Evolutionary conservation across 2,113 vertebrate species (phyloP).

Genomic region (Indri indri): DNA sequence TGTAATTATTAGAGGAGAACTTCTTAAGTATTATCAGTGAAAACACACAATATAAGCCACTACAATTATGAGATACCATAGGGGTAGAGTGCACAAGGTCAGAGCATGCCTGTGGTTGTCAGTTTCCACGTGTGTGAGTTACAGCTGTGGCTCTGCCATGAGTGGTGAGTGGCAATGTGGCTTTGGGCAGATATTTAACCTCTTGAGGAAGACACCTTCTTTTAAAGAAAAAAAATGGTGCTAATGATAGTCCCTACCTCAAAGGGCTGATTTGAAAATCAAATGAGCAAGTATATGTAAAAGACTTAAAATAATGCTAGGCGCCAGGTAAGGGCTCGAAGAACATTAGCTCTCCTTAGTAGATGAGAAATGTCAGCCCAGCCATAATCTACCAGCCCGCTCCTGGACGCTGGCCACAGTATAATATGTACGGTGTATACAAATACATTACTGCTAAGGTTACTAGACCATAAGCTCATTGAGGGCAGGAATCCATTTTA

Average conservation of each 20-base stretch:
- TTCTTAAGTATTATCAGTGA: background rate
- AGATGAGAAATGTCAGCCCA: background rate
- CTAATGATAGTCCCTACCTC: background rate
- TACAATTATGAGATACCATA: rapidly evolving
- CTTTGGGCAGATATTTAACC: background rate
- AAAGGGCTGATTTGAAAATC: background rate
- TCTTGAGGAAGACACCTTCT: background rate
- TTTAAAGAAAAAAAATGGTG: background rate
- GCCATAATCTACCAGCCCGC: background rate
- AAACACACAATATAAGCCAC: rapidly evolving
- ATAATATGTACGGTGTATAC: rapidly evolving
- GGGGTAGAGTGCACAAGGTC: background rate
- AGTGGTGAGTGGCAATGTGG: background rate
- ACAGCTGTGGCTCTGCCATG: background rate
- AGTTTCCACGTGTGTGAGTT: background rate
- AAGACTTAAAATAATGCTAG: background rate
- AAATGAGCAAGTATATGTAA: background rate
- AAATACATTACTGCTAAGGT: background rate
- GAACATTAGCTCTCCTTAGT: background rate
- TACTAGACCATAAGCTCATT: background rate
- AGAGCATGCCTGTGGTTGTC: rapidly evolving
- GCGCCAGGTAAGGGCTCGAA: background rate
- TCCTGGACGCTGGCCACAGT: background rate
- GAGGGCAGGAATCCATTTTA: background rate
- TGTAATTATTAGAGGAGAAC: background rate